phyloP scores from a whole-genome alignment of 2,113 vertebrate genomes.

The Oceanites oceanicus region DNA sequence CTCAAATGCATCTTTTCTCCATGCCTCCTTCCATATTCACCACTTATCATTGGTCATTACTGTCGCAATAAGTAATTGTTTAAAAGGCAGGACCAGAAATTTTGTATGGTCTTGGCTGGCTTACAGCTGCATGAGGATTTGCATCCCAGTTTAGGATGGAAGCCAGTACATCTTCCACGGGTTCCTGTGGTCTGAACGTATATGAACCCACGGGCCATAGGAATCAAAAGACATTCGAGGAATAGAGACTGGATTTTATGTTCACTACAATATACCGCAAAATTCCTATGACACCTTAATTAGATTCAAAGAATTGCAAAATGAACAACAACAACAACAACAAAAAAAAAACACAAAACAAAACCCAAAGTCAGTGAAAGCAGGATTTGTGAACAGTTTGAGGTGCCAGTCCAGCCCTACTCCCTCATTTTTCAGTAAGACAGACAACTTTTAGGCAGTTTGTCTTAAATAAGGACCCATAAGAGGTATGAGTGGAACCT shows the following conservation, averaged over 20 bases:
- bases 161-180: not conserved
- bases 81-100: not conserved
- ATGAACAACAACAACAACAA: not conserved
- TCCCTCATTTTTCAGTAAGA: not conserved
- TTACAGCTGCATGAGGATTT: not conserved
- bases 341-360: accelerated
- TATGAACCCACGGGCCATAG: not conserved
- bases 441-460: not conserved
- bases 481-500: not conserved
- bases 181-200: not conserved
- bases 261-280: not conserved
- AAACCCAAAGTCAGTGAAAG: not conserved
- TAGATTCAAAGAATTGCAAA: not conserved
- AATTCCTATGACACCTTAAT: not conserved
- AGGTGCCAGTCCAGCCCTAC: not conserved
- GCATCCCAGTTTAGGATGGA: not conserved
- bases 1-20: not conserved
- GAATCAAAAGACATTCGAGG: not conserved
- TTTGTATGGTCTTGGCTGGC: not conserved
- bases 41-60: not conserved
- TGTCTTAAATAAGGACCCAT: not conserved
- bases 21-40: not conserved
- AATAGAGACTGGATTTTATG: not conserved
- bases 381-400: not conserved
- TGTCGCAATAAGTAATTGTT: not conserved